Conservation (phyloP, 2,797 vertebrate genomes). For the Sebastes reedi region DNA sequence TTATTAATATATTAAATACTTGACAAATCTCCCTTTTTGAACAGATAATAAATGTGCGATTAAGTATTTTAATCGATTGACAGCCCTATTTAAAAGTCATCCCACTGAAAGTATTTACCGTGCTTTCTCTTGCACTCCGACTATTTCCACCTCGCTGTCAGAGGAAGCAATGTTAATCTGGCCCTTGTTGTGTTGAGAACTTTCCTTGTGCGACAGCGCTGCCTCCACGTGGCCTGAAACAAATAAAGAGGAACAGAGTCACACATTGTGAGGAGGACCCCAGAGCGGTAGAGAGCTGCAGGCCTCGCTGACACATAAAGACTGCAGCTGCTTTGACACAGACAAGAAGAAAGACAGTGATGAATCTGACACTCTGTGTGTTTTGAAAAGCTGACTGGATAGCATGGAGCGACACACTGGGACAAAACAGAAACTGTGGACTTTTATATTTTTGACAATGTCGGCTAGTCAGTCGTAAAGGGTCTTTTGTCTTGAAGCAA, state of each 20-base stretch:
- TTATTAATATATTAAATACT: no score
- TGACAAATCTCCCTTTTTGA: no score
- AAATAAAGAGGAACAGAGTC: conserved; percentile 62
- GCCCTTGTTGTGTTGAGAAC: conserved; percentile 85
- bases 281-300: conserved; percentile 32
- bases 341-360: conserved; percentile 45
- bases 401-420: conserved; percentile 27
- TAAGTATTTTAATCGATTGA: no score
- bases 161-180: conserved; percentile 92
- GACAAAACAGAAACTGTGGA: conserved; percentile 39
- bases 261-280: conserved; percentile 40
- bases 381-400: conserved; percentile 24
- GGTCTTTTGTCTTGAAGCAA: conserved; percentile 13
- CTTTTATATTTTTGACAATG: conserved; percentile 22
- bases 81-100: no score
- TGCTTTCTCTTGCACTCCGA: conserved; percentile 94
- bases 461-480: conserved; percentile 15
- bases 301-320: conserved; percentile 55
- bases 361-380: conserved; percentile 42
- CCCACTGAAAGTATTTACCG: conserved; percentile 80
- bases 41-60: no score
- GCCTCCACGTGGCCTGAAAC: conserved; percentile 88
- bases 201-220: conserved; percentile 84
- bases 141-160: conserved; percentile 97
- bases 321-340: conserved; percentile 66